These are phyloP conservation scores for Megaceryle alcyon DNA, from an alignment of 2,797 vertebrate species.

Conservation along the genomic window DNA sequence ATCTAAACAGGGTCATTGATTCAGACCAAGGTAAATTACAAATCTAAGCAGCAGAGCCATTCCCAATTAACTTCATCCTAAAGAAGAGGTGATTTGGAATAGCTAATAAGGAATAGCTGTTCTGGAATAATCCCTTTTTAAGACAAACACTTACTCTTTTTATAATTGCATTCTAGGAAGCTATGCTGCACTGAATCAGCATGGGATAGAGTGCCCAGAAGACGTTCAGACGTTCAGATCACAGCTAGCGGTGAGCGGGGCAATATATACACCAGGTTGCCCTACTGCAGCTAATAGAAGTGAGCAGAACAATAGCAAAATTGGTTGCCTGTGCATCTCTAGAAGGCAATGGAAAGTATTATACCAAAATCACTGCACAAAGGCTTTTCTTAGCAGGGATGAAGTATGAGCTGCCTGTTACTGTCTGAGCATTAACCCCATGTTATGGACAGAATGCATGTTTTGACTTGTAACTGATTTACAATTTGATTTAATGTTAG, in stretches of 20 bases:
- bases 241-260: slow-evolving; percentile 54
- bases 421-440: not conserved
- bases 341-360: not conserved
- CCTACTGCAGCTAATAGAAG: not conserved
- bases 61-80: not conserved
- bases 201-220: slow-evolving; percentile 53
- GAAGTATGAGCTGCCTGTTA: not conserved
- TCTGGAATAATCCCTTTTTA: slow-evolving; percentile 41
- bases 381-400: not conserved
- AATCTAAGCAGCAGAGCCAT: not conserved
- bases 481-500: not conserved
- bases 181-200: slow-evolving; percentile 59
- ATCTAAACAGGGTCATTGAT: not conserved
- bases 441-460: not conserved
- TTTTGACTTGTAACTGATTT: not conserved
- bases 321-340: not conserved
- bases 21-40: not conserved
- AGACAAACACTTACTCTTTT: slow-evolving; percentile 55
- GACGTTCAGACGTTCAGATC: not conserved
- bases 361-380: not conserved
- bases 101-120: slow-evolving; percentile 46
- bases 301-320: not conserved
- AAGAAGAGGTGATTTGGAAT: not conserved
- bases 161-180: slow-evolving; percentile 55
- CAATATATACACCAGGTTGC: not conserved